These are phyloP conservation scores for Matsumurasca onukii DNA, from an alignment of 1,140 invertebrate species.

Conservation along the genomic window DNA sequence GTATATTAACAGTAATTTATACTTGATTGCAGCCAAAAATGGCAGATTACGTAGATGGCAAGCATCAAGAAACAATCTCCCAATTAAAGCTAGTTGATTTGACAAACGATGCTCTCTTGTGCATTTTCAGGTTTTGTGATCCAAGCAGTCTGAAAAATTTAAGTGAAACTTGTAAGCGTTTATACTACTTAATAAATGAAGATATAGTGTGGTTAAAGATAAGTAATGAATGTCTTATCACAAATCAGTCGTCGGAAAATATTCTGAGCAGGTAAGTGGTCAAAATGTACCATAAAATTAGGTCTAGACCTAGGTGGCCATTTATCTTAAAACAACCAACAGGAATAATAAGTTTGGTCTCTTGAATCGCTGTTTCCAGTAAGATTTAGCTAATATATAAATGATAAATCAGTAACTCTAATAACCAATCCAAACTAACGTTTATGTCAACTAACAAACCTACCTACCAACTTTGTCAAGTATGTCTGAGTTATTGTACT, in stretches of 20 bases:
- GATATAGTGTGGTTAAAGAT: not conserved
- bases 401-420: not conserved
- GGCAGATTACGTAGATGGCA: not conserved
- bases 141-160: not conserved
- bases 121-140: slow-evolving; percentile 9
- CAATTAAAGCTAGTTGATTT: slow-evolving; percentile 14
- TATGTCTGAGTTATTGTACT: no score
- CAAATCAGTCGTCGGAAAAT: not conserved
- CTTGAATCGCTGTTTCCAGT: not conserved
- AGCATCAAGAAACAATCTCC: not conserved
- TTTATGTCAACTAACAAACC: no score
- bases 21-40: not conserved
- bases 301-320: not conserved
- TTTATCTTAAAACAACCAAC: not conserved
- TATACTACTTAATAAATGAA: not conserved
- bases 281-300: not conserved
- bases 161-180: slow-evolving; percentile 7
- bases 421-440: no score
- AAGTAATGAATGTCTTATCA: not conserved
- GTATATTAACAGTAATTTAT: not conserved
- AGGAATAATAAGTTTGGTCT: not conserved
- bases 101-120: not conserved
- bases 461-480: no score
- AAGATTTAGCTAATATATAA: not conserved
- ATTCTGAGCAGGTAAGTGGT: not conserved